Percentiles rank a stretch among this genome's conserved stretches.
Conservation (phyloP, 1,140 invertebrate genomes). For the Kradibia gibbosae region DNA sequence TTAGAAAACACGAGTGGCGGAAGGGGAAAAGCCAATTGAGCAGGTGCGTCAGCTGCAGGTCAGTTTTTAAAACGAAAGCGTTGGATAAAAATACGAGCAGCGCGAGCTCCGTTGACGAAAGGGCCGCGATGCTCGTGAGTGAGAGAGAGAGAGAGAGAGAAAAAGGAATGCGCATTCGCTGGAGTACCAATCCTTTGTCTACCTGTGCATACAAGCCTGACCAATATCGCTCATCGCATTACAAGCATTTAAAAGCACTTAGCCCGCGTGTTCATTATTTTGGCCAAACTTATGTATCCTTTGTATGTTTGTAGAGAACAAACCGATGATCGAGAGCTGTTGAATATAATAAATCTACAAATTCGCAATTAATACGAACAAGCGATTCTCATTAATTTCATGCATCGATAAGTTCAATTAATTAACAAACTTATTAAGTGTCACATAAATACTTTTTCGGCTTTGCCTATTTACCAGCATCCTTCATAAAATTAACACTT, state of each 20-base stretch:
- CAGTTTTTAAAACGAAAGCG: not conserved
- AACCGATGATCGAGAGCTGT: not conserved
- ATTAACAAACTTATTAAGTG: not conserved
- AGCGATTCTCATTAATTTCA: not conserved
- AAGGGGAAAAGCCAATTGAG: slow-evolving; percentile 23
- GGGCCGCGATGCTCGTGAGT: not conserved
- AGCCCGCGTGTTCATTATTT: not conserved
- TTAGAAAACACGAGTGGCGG: not conserved
- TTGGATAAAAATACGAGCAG: not conserved
- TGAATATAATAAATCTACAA: not conserved
- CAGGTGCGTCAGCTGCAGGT: slow-evolving; percentile 39
- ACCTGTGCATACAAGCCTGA: not conserved
- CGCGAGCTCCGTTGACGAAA: slow-evolving; percentile 9
- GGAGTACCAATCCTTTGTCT: not conserved
- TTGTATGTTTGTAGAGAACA: not conserved
- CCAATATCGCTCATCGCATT: not conserved
- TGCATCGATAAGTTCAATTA: not conserved
- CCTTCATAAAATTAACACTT: not conserved
- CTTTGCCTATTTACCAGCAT: not conserved
- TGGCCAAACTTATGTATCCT: not conserved
- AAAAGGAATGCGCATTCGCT: no score
- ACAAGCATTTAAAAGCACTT: not conserved
- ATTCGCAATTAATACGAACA: not conserved
- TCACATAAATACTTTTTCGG: not conserved
- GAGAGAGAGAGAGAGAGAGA: no score